These are phyloP conservation scores for Agrypnia vestita DNA, from an alignment of 1,140 invertebrate species.

Conservation along the genomic window DNA sequence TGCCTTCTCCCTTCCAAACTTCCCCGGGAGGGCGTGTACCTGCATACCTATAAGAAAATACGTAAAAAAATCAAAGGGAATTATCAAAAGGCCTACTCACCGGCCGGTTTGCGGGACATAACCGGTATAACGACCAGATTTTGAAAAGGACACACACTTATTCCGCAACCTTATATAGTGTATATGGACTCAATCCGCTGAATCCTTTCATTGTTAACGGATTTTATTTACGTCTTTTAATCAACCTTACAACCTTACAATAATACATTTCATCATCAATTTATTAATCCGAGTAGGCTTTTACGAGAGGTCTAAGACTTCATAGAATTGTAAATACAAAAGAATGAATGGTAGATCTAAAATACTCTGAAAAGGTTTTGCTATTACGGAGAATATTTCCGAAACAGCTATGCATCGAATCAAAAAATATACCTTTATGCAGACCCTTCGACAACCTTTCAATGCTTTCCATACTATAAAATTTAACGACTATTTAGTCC, in stretches of 20 bases:
- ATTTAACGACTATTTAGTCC: not conserved
- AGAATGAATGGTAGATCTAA: not conserved
- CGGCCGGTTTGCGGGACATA: not conserved
- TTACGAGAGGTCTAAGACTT: not conserved
- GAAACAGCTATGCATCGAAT: not conserved
- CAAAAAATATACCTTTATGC: not conserved
- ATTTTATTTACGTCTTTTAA: not conserved
- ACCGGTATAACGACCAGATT: conserved; percentile 30
- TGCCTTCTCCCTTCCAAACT: not conserved
- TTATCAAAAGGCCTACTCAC: conserved; percentile 6
- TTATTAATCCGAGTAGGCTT: not conserved
- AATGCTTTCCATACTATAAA: conserved; percentile 3
- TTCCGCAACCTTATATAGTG: not conserved
- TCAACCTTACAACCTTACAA: no score
- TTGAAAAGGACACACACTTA: not conserved
- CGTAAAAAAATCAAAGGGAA: not conserved
- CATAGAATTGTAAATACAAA: conserved; percentile 13
- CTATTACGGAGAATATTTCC: not conserved
- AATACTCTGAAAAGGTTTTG: not conserved
- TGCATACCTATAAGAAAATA: not conserved
- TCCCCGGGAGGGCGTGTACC: not conserved
- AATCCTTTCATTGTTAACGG: conserved; percentile 7
- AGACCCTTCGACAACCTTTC: not conserved
- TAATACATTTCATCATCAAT: no score
- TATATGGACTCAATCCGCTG: no score